These are phyloP conservation scores for Montipora sp. DNA, from an alignment of 64 coral and sea anemone species.

Conservation along the genomic window DNA sequence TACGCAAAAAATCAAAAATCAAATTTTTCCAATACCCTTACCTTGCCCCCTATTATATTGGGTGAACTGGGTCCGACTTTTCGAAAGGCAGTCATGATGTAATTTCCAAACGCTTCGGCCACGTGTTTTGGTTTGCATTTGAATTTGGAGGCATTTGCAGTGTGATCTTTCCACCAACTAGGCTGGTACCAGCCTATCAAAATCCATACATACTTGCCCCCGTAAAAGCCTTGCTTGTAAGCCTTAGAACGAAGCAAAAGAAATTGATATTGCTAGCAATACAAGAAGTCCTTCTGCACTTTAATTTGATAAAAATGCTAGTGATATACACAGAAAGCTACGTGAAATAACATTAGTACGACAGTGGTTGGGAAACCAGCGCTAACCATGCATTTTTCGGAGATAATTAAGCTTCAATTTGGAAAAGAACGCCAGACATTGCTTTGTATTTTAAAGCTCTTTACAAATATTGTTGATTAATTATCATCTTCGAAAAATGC, in stretches of 20 bases:
- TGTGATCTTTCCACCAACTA: conserved; percentile 50
- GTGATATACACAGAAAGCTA: no score
- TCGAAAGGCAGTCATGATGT: conserved; percentile 37
- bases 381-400: no score
- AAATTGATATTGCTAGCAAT: background rate
- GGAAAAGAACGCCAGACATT: no score
- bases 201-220: conserved; percentile 66
- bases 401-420: no score
- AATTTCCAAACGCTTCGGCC: conserved; percentile 49
- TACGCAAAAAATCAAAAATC: no score
- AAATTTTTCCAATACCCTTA: background rate
- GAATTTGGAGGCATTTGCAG: background rate
- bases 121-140: conserved; percentile 49
- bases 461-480: no score
- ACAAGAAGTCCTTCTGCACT: background rate
- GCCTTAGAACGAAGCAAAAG: conserved; percentile 21
- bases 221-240: conserved; percentile 58
- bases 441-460: no score
- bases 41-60: conserved; percentile 2
- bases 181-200: conserved; percentile 62
- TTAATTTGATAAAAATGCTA: no score
- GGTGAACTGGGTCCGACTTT: background rate
- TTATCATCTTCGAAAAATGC: no score
- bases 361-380: no score
- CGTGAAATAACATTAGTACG: no score